These are phyloP conservation scores for Orchestes rusci DNA, from an alignment of 2,888 invertebrate genomes.

Conservation along the genomic window DNA sequence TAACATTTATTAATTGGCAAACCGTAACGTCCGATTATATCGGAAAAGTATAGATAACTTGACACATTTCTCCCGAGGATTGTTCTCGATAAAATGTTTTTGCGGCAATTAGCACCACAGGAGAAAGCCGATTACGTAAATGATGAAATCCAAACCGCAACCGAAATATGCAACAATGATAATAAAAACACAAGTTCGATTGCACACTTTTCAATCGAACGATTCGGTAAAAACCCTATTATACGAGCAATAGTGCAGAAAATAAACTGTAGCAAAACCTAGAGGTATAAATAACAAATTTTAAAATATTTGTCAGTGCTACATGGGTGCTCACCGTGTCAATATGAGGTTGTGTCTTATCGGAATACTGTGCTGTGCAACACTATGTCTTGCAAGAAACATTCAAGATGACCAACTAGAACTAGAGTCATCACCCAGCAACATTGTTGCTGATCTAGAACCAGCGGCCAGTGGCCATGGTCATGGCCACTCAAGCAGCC, in stretches of 20 bases:
- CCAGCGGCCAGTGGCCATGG: conserved; percentile 28
- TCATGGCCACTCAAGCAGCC: conserved; percentile 43
- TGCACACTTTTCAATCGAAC: conserved; percentile 26
- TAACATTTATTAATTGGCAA: too few relatives aligned
- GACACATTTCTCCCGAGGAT: conserved; percentile 2
- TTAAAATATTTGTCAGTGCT: conserved; percentile 18
- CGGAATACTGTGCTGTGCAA: too few relatives aligned
- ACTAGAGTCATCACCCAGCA: conserved; percentile 14
- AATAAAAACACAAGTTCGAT: too few relatives aligned
- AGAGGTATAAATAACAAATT: conserved; percentile 34
- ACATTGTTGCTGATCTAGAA: conserved; percentile 17
- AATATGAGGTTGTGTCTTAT: conserved; percentile 37
- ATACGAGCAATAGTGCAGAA: conserved; percentile 35
- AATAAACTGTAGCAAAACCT: conserved; percentile 28
- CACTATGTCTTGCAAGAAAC: conserved; percentile 35
- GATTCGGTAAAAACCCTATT: conserved; percentile 23
- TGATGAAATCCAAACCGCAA: conserved; percentile 34
- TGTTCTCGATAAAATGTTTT: conserved; percentile 17
- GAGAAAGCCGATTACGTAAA: conserved; percentile 42
- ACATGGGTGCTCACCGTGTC: conserved; percentile 19
- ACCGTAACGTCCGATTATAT: background rate
- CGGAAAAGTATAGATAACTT: background rate
- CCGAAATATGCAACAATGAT: conserved; percentile 28
- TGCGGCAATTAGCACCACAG: conserved; percentile 26
- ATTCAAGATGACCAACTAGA: conserved; percentile 34